Evolutionary conservation across 2,797 vertebrate species (phyloP).

Genomic region (Halcyon leucocephala): DNA sequence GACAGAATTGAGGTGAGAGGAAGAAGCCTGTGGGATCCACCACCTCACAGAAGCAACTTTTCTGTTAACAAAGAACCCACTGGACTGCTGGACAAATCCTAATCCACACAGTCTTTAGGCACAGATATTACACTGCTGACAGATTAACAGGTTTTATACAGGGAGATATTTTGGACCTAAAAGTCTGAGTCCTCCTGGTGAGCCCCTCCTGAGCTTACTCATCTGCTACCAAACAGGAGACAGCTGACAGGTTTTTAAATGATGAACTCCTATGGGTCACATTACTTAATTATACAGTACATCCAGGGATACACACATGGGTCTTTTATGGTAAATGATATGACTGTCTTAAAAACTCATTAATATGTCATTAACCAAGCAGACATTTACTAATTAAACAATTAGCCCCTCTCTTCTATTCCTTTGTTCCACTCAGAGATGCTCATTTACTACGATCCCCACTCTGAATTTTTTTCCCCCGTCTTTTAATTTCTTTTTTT

Average conservation of each 20-base stretch:
- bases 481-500: conserved; percentile 41
- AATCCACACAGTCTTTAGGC: not conserved
- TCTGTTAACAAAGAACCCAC: not conserved
- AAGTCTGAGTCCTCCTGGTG: conserved; percentile 63
- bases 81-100: not conserved
- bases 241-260: conserved; percentile 83
- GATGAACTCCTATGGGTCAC: conserved; percentile 82
- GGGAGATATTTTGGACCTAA: conserved; percentile 50
- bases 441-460: conserved; percentile 71
- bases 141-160: conserved; percentile 40
- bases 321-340: conserved; percentile 88
- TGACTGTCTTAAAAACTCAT: conserved; percentile 88
- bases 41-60: not conserved
- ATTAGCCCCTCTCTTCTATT: conserved; percentile 85
- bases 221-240: conserved; percentile 74
- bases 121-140: not conserved
- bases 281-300: conserved; percentile 87
- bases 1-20: not conserved
- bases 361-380: conserved; percentile 89
- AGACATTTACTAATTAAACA: conserved; percentile 90
- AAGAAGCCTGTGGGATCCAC: not conserved
- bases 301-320: conserved; percentile 83
- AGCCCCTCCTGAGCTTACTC: conserved; percentile 70
- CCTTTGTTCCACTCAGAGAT: conserved; percentile 82
- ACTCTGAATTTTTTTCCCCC: not conserved